Base-by-base conservation (phyloP, 2,797 vertebrate genomes). In the Malurus splendens region DNA sequence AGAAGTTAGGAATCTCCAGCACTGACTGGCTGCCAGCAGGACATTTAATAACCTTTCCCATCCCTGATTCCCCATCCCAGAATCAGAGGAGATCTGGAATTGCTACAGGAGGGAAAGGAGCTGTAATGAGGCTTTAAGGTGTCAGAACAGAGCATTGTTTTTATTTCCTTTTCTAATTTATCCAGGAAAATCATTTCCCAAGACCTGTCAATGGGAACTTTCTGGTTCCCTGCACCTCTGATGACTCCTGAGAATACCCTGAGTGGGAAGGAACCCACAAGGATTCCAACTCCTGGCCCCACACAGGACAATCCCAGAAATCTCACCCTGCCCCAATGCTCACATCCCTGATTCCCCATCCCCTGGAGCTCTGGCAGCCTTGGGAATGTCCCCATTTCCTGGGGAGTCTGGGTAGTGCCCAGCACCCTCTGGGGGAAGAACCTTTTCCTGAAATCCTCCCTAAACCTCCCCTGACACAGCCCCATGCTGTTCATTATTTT, bases 401-500 rank as follows among this genome's bases (percentile, higher is more conserved):
- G 67, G n/a, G 51, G 42, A 64, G 30, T 20, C n/a, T 25, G 14
- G 1, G 1, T 14, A 27, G 60, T 23, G 36, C 27, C 48, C 20
- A 36, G 36, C 36, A 36, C 36, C 36, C 36, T 36, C 36, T 36
- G 36, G 36, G 36, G 36, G 36, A 36, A 36, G 36, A 36, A 10
- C 36, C 36, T 36, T 36, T 36, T 36, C 36, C 36, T 36, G 36
- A 36, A 36, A 36, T 36, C 36, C 36, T 11, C 36, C 36, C 36
- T 36, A 36, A 36, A 36, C 36, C 36, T 36, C 36, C 23, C 42
- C 16, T 13, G 5, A 16, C 10, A 24, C 7, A 56, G 28, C 16
- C 28, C 14, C 18, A 4, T 9, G 10, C 2, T 0, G 0, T 12
- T 38, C 6, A 10, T 42, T 56, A 24, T 44, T 77, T 77, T 28